Base-by-base conservation (phyloP, 2,797 vertebrate species). In the Loriculus beryllinus region DNA sequence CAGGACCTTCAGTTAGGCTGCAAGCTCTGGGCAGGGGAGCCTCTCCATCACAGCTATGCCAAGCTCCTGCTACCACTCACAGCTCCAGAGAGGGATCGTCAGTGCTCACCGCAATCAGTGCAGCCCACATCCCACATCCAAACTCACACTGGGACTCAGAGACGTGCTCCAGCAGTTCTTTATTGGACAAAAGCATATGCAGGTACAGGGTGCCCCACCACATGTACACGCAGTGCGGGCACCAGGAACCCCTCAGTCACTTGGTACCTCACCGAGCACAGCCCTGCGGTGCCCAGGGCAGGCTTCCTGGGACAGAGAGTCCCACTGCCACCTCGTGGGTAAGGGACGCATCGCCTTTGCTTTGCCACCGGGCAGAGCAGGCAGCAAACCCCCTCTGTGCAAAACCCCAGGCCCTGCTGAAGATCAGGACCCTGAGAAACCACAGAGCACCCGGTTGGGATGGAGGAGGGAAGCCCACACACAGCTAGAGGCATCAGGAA, bases 321-420 rank as follows among this genome's bases (percentile, higher is more conserved):
- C 92, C 69, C 75, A 90, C 51, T 95, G 94, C 97, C 97, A 97
- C 95, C 97, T 97, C 88, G 96, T 87, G 97, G 96, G 84, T 70
- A 51, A 67, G 78, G 91, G 47, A 75, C 3, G 60, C 42, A 83
- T 92, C 45, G 54, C 70, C 81, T 60, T 59, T 6, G 43, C 68
- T 74, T 14, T 18, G 26, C 84, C 70, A 45, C 18, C 1, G 14
- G 54, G 88, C 84, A 69, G 52, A 15, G 82, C 18, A 3, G 56
- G 54, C 67, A 79, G 14, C 57, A 26, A 59, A 56, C 20, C n/a
- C 45, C 33, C 69, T 4, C 69, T 26, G 9, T 23, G 87, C 42
- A 37, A 65, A 54, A 75, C 0, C 49, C 37, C 39, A 5, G 65
- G 33, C 17, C 69, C 62, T 29, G 69, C 39, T 14, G 82, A 29